Conservation (phyloP, 2,888 invertebrate genomes). For the Unio delphinus region DNA sequence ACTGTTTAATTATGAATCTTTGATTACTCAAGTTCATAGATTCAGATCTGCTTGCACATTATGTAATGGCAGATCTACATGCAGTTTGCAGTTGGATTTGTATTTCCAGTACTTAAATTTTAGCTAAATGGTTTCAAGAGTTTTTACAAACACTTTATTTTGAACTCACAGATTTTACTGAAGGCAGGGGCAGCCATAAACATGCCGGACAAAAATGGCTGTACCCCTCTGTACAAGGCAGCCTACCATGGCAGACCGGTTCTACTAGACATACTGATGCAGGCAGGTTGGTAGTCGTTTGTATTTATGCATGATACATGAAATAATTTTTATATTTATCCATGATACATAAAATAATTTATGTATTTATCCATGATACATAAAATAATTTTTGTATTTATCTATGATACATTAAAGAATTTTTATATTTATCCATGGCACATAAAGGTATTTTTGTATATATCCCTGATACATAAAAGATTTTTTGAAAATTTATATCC, state of each 20-base stretch:
- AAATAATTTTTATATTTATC: neutral
- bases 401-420: neutral
- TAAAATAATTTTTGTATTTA: neutral
- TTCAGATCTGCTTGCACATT: too few relatives aligned
- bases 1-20: too few relatives aligned
- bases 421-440: neutral
- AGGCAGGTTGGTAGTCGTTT: slow-evolving; percentile 49
- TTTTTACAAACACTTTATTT: neutral
- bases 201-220: slow-evolving; percentile 68
- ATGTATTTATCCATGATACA: too few relatives aligned
- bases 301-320: neutral
- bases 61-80: too few relatives aligned
- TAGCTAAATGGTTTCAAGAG: too few relatives aligned
- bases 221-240: slow-evolving; percentile 71
- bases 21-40: too few relatives aligned
- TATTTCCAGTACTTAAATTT: too few relatives aligned
- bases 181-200: slow-evolving; percentile 69
- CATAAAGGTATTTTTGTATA: too few relatives aligned
- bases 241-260: slow-evolving; percentile 67
- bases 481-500: neutral
- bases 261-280: slow-evolving; percentile 59
- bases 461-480: too few relatives aligned
- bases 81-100: too few relatives aligned
- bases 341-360: too few relatives aligned
- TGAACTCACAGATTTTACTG: slow-evolving; percentile 62